Conservation (phyloP, 2,888 invertebrate species). For the Anarsia innoxiella region DNA sequence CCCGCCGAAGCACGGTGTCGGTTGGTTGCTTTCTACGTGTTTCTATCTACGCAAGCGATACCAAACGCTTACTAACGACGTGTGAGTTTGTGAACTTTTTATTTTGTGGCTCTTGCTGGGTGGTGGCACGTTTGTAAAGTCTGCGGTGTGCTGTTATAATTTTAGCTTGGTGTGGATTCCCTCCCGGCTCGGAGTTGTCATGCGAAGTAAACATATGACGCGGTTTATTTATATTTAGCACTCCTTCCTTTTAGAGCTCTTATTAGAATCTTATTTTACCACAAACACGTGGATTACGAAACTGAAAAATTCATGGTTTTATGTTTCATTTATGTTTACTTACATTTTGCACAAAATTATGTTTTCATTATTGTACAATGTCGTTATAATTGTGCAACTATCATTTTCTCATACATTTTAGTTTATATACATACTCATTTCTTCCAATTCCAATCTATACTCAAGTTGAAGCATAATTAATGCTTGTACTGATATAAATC, state of each 20-base stretch:
- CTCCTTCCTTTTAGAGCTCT: slow-evolving; percentile 27
- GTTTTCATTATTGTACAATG: not conserved
- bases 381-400: too few relatives aligned
- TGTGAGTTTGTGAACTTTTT: slow-evolving; percentile 65
- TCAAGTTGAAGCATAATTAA: too few relatives aligned
- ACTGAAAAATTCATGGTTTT: not conserved
- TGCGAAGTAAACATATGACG: slow-evolving; percentile 51
- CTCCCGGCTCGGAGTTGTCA: slow-evolving; percentile 31
- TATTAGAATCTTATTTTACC: slow-evolving; percentile 31
- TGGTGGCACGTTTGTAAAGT: slow-evolving; percentile 26
- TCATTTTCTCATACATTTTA: too few relatives aligned
- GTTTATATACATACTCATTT: too few relatives aligned
- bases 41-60: slow-evolving; percentile 64
- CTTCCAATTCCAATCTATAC: too few relatives aligned
- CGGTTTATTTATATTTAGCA: slow-evolving; percentile 43
- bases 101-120: slow-evolving; percentile 34
- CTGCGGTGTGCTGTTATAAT: slow-evolving; percentile 31
- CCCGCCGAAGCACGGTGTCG: slow-evolving; percentile 50
- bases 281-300: slow-evolving; percentile 6
- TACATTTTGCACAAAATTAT: not conserved
- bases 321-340: not conserved
- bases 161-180: slow-evolving; percentile 40
- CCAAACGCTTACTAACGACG: slow-evolving; percentile 61
- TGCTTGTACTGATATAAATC: too few relatives aligned
- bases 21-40: slow-evolving; percentile 67